Base-by-base conservation (phyloP, 2,113 vertebrate species). In the Oryzias javanicus region DNA sequence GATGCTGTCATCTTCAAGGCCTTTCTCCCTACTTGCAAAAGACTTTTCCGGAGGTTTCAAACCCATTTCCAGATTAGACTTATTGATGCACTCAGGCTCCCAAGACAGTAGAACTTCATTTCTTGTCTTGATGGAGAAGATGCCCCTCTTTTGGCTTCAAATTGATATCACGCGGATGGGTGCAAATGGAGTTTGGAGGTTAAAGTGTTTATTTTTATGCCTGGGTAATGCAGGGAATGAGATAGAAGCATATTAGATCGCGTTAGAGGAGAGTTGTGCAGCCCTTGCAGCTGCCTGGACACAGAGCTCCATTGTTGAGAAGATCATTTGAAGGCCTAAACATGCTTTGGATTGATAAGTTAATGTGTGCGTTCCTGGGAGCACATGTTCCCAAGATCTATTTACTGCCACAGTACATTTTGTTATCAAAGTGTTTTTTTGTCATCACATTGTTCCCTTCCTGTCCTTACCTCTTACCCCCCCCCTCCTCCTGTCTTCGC, bases 181-280 rank as follows among this genome's bases (percentile, higher is more conserved):
- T 41, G 58, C 65, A 42, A 86, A 85, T 76, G 41, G 20, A 65
- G 79, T 79, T 79, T 70, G 57, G 55, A 60, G 53, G 78, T 63
- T 49, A 24, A 58, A 61, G 59, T 70, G 19, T 54, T 58, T 49
- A 53, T 63, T 72, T 79, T 64, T 60, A 18, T 64, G 66, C 20
- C 48, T 35, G 24, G 46, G 29, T 79, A 76, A 79, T 66, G 42
- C 6, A 12, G 25, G 27, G 51, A 83, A 75, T 72, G 68, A 52
- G 74, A 66, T 46, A 72, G 69, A 60, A 46, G 55, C 22, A 19
- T 19, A 49, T 71, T 66, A 45, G 78, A 79, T 73, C 49, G 20
- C 70, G 67, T 80, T 73, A 68, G 49, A 5, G 5, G 42, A 15
- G 55, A 60, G 45, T 25, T 61, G 45, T 74, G 62, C 8, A 49